These are phyloP conservation scores for Salvelinus namaycush DNA, from an alignment of 2,113 vertebrate species.

Conservation along the genomic window DNA sequence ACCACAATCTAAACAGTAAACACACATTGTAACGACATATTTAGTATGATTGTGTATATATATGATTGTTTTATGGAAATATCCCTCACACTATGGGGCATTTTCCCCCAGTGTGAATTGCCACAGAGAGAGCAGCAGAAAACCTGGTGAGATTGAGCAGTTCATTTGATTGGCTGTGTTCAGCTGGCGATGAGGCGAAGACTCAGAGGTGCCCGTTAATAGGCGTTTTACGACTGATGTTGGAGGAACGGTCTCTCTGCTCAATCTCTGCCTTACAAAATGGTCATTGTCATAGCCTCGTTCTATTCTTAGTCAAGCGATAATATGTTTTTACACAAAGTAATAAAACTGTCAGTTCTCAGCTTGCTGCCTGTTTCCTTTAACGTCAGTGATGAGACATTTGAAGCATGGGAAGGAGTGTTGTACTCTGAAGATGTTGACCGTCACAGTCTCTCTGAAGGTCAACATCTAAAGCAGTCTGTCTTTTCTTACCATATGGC, in stretches of 20 bases:
- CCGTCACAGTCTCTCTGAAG: constrained; percentile 19
- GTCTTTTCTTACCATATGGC: constrained; percentile 1
- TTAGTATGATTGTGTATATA: no score
- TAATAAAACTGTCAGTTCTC: constrained; percentile 26
- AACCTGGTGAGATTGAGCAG: not conserved
- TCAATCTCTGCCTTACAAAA: constrained; percentile 35
- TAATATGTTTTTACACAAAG: constrained; percentile 27
- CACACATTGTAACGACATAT: no score
- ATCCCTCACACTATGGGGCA: no score
- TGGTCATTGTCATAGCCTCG: constrained; percentile 26
- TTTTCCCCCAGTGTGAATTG: not conserved
- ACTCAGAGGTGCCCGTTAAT: constrained; percentile 38
- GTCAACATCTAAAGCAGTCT: constrained; percentile 21
- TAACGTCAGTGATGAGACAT: constrained; percentile 10
- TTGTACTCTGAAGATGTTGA: constrained; percentile 16
- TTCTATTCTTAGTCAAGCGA: constrained; percentile 16
- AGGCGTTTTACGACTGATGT: constrained; percentile 31
- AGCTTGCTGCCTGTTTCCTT: constrained; percentile 19
- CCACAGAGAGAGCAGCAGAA: not conserved
- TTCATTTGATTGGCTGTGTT: constrained; percentile 32
- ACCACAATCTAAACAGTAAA: no score
- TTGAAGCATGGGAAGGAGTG: constrained; percentile 8
- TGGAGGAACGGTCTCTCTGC: constrained; percentile 36
- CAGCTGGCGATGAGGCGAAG: constrained; percentile 31
- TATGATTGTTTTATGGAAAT: no score